Conservation (phyloP, 2,888 invertebrate species). For the Nomada fabriciana region DNA sequence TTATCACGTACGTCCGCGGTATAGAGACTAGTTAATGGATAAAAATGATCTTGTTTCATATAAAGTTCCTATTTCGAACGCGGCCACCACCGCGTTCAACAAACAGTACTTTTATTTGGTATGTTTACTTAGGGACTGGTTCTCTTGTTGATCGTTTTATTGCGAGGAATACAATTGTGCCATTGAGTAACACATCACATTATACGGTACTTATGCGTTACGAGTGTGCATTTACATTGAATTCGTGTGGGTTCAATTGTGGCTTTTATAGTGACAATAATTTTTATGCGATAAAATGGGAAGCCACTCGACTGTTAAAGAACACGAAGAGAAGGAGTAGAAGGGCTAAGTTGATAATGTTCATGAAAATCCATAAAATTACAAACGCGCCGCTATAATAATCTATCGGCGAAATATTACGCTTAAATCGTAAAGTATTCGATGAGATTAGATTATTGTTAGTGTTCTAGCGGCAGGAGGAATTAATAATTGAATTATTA, state of each 20-base stretch:
- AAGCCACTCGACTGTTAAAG: slow-evolving; percentile 51
- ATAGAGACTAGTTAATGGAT: slow-evolving; percentile 52
- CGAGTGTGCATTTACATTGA: slow-evolving; percentile 62
- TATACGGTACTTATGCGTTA: slow-evolving; percentile 57
- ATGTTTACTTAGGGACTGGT: slow-evolving; percentile 77
- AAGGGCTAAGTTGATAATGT: slow-evolving; percentile 41
- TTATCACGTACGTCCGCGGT: slow-evolving; percentile 55
- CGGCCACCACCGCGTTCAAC: slow-evolving; percentile 57
- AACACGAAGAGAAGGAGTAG: neutral
- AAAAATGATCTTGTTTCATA: slow-evolving; percentile 66
- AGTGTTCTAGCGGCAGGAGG: slow-evolving; percentile 47
- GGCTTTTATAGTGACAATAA: slow-evolving; percentile 75
- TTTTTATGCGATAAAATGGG: slow-evolving; percentile 69
- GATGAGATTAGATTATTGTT: slow-evolving; percentile 56
- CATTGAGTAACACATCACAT: slow-evolving; percentile 54
- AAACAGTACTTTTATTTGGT: slow-evolving; percentile 77
- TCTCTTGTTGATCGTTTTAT: slow-evolving; percentile 74
- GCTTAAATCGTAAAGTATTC: slow-evolving; percentile 62
- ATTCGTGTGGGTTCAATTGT: slow-evolving; percentile 66
- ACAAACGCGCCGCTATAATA: slow-evolving; percentile 51
- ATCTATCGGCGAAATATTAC: slow-evolving; percentile 57
- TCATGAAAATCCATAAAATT: slow-evolving; percentile 36
- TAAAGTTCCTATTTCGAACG: slow-evolving; percentile 71
- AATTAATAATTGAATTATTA: slow-evolving; percentile 58
- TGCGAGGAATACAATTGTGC: slow-evolving; percentile 58